These are phyloP conservation scores for Mya arenaria DNA, from an alignment of 1,140 invertebrate genomes.

Conservation along the genomic window DNA sequence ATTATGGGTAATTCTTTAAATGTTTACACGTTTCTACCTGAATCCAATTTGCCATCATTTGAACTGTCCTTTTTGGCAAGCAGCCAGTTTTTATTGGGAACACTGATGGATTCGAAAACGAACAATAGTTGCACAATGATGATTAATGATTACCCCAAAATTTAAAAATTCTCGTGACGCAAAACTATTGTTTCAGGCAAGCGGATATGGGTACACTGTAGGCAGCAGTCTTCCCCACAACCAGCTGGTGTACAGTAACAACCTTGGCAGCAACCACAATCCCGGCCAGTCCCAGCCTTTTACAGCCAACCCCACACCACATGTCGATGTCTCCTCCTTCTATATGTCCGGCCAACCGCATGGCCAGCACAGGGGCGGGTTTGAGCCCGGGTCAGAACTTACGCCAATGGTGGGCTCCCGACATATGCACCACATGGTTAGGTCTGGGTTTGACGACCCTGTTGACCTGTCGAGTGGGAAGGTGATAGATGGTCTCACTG, in stretches of 20 bases:
- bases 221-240: slow-evolving; percentile 22
- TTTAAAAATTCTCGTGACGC: no score
- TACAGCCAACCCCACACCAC: neutral
- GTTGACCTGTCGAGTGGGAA: slow-evolving; percentile 72
- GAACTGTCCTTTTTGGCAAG: no score
- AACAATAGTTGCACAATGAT: no score
- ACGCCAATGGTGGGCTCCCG: slow-evolving; percentile 10
- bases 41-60: no score
- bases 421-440: slow-evolving; percentile 69
- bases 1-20: no score
- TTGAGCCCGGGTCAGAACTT: slow-evolving; percentile 58
- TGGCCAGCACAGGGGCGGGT: slow-evolving; percentile 45
- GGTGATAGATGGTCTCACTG: slow-evolving; percentile 61
- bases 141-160: no score
- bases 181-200: slow-evolving; percentile 41
- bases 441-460: slow-evolving; percentile 63
- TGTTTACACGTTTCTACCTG: no score
- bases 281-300: neutral
- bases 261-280: slow-evolving; percentile 34
- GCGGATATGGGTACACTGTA: slow-evolving; percentile 55
- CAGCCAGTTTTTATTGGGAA: no score
- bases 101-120: no score
- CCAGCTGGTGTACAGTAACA: slow-evolving; percentile 35
- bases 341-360: slow-evolving; percentile 34
- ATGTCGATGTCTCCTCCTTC: slow-evolving; percentile 54